A percentile compares a stretch with the other conserved stretches of the same genome.
phyloP scores from a whole-genome alignment of 2,797 vertebrate species.

The Hoplostethus mediterraneus region DNA sequence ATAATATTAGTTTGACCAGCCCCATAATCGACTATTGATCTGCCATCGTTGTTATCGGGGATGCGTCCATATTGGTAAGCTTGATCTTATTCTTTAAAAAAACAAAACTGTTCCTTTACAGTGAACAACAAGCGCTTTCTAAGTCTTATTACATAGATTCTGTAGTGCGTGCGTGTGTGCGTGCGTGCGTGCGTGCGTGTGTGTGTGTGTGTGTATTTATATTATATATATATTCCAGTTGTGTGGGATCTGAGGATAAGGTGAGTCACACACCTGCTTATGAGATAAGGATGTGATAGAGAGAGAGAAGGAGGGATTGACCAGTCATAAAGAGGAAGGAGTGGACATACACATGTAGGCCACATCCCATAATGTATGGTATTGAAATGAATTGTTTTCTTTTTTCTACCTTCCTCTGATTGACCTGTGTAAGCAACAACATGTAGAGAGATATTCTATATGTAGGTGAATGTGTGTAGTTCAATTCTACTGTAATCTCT shows the following conservation, averaged over 20 bases:
- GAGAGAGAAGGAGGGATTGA: constrained; percentile 18
- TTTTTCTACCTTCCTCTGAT: not conserved
- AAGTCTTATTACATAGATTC: not conserved
- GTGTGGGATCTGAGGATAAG: constrained; percentile 19
- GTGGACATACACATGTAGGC: constrained; percentile 41
- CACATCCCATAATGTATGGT: constrained; percentile 42
- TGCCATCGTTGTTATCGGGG: not conserved
- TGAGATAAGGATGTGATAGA: constrained; percentile 41
- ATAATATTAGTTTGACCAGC: not conserved
- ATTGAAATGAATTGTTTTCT: not conserved
- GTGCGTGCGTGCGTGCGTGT: not conserved
- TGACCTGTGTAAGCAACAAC: too few relatives aligned
- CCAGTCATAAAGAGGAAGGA: constrained; percentile 20
- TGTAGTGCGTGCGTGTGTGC: not conserved
- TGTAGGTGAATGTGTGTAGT: too few relatives aligned
- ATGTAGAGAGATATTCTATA: too few relatives aligned
- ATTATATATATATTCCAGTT: constrained; percentile 16
- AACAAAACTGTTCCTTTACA: constrained; percentile 3
- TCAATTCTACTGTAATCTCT: too few relatives aligned
- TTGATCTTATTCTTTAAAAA: too few relatives aligned
- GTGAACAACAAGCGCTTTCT: not conserved
- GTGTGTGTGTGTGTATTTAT: not conserved
- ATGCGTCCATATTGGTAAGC: constrained; percentile 52
- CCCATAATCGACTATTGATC: not conserved
- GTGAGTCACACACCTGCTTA: constrained; percentile 53